Evolutionary conservation across 2,113 vertebrate species (phyloP).

Genomic region (Neotragus moschatus): DNA sequence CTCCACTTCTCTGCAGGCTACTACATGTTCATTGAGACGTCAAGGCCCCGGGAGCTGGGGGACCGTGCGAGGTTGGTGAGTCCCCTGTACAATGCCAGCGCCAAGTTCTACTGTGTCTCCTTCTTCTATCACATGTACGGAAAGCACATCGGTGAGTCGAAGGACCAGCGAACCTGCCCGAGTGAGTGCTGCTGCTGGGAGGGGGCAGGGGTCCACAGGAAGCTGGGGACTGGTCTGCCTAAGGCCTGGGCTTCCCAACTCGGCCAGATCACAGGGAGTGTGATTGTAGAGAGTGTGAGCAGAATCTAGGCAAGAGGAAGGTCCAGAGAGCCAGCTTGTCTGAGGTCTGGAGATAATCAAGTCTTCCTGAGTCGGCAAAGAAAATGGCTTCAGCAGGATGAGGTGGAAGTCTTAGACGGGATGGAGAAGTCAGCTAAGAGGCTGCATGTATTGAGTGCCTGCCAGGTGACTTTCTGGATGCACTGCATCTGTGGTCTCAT

Average conservation of each 20-base stretch:
- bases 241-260: background rate
- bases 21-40: constrained; percentile 99
- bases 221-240: background rate
- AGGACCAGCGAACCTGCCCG: background rate
- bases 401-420: background rate
- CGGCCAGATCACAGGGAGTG: background rate
- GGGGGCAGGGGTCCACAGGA: background rate
- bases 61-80: constrained; percentile 95
- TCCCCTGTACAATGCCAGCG: constrained; percentile 93
- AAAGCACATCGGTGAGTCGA: constrained; percentile 94
- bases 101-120: constrained; percentile 91
- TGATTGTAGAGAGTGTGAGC: background rate
- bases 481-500: background rate
- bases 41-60: constrained; percentile 87
- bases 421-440: background rate
- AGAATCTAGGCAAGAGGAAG: background rate
- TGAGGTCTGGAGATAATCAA: background rate
- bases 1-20: constrained; percentile 81
- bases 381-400: background rate
- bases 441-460: background rate
- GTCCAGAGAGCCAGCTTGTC: background rate
- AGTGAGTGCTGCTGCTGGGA: background rate
- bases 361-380: background rate
- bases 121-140: constrained; percentile 99
- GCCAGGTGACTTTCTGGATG: background rate